Evolutionary conservation across 2,113 vertebrate genomes (phyloP).

Genomic region (Suricata suricatta): DNA sequence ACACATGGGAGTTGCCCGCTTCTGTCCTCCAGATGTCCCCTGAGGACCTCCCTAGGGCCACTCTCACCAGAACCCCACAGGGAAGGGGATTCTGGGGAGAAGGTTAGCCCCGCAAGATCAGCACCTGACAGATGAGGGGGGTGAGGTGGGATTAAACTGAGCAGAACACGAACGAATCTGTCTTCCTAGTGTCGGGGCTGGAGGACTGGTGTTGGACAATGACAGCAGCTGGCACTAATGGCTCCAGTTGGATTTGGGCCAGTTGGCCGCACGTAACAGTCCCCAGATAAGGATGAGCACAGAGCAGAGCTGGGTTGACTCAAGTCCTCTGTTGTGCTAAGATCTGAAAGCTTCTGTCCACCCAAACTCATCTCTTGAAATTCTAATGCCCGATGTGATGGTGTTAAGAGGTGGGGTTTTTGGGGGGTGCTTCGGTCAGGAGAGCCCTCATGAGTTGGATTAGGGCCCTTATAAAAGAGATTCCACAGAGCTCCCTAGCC

Average conservation of each 20-base stretch:
- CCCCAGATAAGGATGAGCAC: neutral
- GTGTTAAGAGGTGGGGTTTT: too few species aligned
- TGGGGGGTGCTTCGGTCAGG: too few species aligned
- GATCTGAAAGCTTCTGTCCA: too few species aligned
- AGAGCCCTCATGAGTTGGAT: too few species aligned
- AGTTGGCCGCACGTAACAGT: neutral
- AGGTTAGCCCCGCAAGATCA: neutral
- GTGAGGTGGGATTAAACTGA: neutral
- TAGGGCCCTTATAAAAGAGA: too few species aligned
- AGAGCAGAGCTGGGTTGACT: too few species aligned
- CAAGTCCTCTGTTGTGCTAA: too few species aligned
- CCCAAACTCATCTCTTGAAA: too few species aligned
- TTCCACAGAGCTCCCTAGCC: too few species aligned
- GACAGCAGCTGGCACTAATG: neutral
- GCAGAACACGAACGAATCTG: neutral
- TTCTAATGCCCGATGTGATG: too few species aligned
- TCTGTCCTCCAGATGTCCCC: neutral
- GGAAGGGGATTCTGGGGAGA: neutral
- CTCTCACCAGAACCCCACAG: too few species aligned
- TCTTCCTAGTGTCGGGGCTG: accelerated
- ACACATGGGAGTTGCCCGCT: neutral
- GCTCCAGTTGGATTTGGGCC: neutral
- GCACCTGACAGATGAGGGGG: neutral
- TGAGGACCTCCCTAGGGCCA: too few species aligned
- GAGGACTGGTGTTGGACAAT: accelerated